A percentile compares a stretch with the other conserved stretches of the same genome.
Evolutionary conservation across 2,797 vertebrate species (phyloP).

Genomic region (Monodelphis domestica): DNA sequence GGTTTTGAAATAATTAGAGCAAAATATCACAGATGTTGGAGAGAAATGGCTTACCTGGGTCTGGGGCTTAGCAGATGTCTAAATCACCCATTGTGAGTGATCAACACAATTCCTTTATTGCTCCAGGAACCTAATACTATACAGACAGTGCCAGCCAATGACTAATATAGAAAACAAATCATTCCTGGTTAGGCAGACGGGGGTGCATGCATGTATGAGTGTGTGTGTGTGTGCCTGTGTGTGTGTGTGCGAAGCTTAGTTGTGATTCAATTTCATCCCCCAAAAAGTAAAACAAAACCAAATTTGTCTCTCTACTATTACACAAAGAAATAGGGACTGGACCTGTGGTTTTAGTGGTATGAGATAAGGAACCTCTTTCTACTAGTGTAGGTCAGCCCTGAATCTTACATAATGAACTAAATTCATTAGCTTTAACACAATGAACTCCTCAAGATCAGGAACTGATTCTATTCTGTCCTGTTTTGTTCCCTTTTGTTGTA

Average conservation of each 20-base stretch:
- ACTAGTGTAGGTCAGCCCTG: background rate
- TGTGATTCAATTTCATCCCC: constrained; percentile 29
- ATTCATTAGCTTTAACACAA: no score
- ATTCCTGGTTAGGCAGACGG: constrained; percentile 8
- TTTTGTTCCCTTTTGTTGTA: background rate
- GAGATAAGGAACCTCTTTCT: background rate
- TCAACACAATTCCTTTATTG: constrained; percentile 48
- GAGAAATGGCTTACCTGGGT: constrained; percentile 33
- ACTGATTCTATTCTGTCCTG: background rate
- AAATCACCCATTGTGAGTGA: constrained; percentile 69
- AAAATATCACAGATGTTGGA: constrained; percentile 74
- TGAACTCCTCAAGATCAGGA: background rate
- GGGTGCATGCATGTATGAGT: no score
- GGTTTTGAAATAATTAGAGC: constrained; percentile 75
- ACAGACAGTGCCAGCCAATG: constrained; percentile 30
- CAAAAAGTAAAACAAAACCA: background rate
- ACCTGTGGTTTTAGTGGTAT: background rate
- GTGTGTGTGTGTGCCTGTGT: background rate
- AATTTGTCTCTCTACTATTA: background rate
- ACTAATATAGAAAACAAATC: constrained; percentile 17
- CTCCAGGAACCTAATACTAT: constrained; percentile 33
- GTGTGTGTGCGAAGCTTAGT: constrained; percentile 16
- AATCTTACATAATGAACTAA: background rate
- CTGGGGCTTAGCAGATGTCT: constrained; percentile 75
- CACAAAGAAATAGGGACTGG: background rate